phyloP scores from a whole-genome alignment of 2,113 vertebrate genomes.

The Cynoglossus semilaevis region DNA sequence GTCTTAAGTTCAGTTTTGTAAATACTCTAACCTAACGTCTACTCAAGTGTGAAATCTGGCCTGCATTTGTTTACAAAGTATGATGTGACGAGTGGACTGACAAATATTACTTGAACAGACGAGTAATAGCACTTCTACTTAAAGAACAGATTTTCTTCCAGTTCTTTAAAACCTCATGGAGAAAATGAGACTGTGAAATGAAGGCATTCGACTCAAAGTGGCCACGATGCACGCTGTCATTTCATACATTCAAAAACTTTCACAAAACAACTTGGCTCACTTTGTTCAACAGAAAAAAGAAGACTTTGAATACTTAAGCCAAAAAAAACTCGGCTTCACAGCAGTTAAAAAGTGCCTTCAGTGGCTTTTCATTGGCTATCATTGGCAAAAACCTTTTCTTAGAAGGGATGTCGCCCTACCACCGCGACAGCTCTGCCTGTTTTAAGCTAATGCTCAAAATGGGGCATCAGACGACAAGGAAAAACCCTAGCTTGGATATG shows the following conservation, averaged over 20 bases:
- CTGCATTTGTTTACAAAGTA: slow-evolving; percentile 31
- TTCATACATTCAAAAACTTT: slow-evolving; percentile 34
- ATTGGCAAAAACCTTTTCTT: slow-evolving; percentile 49
- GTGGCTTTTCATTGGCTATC: slow-evolving; percentile 39
- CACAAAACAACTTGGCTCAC: slow-evolving; percentile 35
- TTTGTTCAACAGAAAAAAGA: slow-evolving; percentile 51
- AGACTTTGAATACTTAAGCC: slow-evolving; percentile 29
- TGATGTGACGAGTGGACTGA: slow-evolving; percentile 48
- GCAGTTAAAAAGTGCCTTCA: slow-evolving; percentile 50
- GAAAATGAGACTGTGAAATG: slow-evolving; percentile 45
- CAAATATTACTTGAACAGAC: slow-evolving; percentile 61
- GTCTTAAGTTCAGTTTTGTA: slow-evolving; percentile 52
- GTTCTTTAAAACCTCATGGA: slow-evolving; percentile 57
- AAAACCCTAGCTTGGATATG: slow-evolving; percentile 6
- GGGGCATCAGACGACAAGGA: slow-evolving; percentile 9
- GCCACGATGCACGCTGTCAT: slow-evolving; percentile 48
- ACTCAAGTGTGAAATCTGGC: slow-evolving; percentile 42
- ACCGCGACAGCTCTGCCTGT: slow-evolving; percentile 24
- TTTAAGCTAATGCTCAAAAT: slow-evolving; percentile 32
- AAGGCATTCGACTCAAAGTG: slow-evolving; percentile 66
- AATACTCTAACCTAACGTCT: slow-evolving; percentile 51
- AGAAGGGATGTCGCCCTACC: slow-evolving; percentile 16
- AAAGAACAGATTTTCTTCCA: slow-evolving; percentile 35
- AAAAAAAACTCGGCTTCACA: slow-evolving; percentile 52
- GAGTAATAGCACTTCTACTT: slow-evolving; percentile 72